Base-by-base conservation (phyloP, 1,140 invertebrate species). In the Centruroides vittatus region DNA sequence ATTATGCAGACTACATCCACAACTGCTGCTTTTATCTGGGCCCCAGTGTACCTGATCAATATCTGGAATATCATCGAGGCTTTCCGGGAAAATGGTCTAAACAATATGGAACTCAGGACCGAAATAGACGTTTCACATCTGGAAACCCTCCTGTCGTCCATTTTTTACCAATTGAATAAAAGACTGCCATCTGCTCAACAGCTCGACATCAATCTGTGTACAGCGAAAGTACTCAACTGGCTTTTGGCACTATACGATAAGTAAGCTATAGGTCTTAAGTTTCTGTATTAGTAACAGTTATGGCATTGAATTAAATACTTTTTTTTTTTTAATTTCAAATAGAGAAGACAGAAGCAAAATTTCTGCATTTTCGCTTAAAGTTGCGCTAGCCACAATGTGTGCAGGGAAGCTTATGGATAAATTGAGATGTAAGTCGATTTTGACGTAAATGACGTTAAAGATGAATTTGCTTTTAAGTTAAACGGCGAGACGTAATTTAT, bases 1-100 rank as follows among this genome's bases (percentile, higher is more conserved):
- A 7, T 46, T 41, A 41, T 41, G 41, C 41, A 41, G 41, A 41
- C 41, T 41, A 41, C 41, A 13, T 48, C 52, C 10, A 63, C 23
- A 49, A 63, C 34, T n/a, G 35, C 23, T 47, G 11, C 13, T 48
- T 35, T 35, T 12, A 64, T 47, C 49, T 53, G 34, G 41, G 23
- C 41, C 46, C 13, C 36, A 96, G 93, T 98, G 72, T 87, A 96
- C 77, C 82, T 92, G 62, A 87, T 99, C 61, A 95, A 98, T 76
- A 95, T 99, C 70, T 98, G 93, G 93, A 98, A 98, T 77, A 90
- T 98, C n/a, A 98, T 98, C 67, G 95, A 99, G 78, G 90, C 94
- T 36, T 97, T 98, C 74, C 81, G 95, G 56, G 94, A 98, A 75
- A 95, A 97, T 78, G 91, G 91, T 60, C 80, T 98, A 34, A 91